Evolutionary conservation across 1,140 invertebrate genomes (phyloP).

Genomic region (Spodoptera litura): DNA sequence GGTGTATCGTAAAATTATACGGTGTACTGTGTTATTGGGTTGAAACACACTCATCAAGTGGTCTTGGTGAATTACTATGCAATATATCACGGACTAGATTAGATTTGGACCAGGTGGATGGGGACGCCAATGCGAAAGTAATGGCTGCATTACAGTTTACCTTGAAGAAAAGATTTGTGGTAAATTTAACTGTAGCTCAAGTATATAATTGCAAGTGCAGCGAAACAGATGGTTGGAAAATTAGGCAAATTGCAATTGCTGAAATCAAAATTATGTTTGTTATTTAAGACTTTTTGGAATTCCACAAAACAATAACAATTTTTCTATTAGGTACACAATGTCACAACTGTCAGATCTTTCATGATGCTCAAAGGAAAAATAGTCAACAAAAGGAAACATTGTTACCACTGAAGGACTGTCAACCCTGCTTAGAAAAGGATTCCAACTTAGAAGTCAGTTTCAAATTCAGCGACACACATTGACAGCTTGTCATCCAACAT

Average conservation of each 20-base stretch:
- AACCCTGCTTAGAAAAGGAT: no score
- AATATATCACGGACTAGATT: slow-evolving; percentile 48
- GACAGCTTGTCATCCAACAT: background rate
- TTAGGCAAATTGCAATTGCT: background rate
- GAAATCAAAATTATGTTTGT: no score
- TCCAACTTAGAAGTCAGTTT: background rate
- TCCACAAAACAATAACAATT: no score
- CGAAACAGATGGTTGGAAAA: background rate
- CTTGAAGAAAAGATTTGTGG: slow-evolving; percentile 23
- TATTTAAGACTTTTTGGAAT: no score
- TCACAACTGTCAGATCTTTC: no score
- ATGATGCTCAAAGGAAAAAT: no score
- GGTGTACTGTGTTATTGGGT: slow-evolving; percentile 48
- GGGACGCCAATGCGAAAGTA: slow-evolving; percentile 37
- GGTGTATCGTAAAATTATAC: slow-evolving; percentile 55
- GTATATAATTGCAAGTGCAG: background rate
- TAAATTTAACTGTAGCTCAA: slow-evolving; percentile 3
- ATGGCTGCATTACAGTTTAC: slow-evolving; percentile 42
- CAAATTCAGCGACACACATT: background rate
- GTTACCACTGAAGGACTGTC: background rate
- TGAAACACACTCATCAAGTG: slow-evolving; percentile 48
- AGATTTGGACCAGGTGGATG: slow-evolving; percentile 41
- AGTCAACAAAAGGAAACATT: background rate
- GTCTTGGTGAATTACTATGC: slow-evolving; percentile 46
- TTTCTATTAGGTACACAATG: no score